Evolutionary conservation across 2,888 invertebrate species (phyloP).

Genomic region (Timema podura): DNA sequence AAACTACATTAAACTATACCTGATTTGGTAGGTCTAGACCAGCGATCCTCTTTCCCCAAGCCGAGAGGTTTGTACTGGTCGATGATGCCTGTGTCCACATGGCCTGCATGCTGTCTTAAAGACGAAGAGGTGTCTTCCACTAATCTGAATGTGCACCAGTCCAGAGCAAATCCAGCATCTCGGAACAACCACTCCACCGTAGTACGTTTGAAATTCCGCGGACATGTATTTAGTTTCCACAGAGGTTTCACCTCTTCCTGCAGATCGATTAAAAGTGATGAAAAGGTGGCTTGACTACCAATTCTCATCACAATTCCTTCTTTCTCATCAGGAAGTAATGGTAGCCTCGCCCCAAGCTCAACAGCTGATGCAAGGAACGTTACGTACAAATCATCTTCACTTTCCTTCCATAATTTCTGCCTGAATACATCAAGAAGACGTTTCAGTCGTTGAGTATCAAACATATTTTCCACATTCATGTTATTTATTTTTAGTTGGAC

Average conservation of each 20-base stretch:
- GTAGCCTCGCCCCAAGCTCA: constrained; percentile 77
- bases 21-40: constrained; percentile 58
- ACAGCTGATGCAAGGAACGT: constrained; percentile 83
- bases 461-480: constrained; percentile 81
- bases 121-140: constrained; percentile 49
- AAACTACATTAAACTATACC: too few relatives aligned
- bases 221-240: constrained; percentile 72
- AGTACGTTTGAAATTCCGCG: constrained; percentile 76
- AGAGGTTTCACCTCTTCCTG: constrained; percentile 80
- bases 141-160: constrained; percentile 87
- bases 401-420: constrained; percentile 73
- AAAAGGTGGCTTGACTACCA: constrained; percentile 72
- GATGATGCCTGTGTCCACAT: constrained; percentile 1
- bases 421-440: constrained; percentile 71
- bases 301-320: constrained; percentile 82
- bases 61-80: constrained; percentile 30
- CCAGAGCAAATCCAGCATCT: constrained; percentile 70
- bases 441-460: constrained; percentile 68
- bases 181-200: constrained; percentile 80
- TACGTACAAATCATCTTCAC: constrained; percentile 68
- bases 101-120: constrained; percentile 38
- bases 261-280: constrained; percentile 60
- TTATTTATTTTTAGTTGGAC: constrained; percentile 87
- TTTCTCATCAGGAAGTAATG: constrained; percentile 75
- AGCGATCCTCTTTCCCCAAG: constrained; percentile 45